Percentiles rank a stretch among this genome's conserved stretches.
phyloP scores from a whole-genome alignment of 2,113 vertebrate species.

The Pituophis catenifer region DNA sequence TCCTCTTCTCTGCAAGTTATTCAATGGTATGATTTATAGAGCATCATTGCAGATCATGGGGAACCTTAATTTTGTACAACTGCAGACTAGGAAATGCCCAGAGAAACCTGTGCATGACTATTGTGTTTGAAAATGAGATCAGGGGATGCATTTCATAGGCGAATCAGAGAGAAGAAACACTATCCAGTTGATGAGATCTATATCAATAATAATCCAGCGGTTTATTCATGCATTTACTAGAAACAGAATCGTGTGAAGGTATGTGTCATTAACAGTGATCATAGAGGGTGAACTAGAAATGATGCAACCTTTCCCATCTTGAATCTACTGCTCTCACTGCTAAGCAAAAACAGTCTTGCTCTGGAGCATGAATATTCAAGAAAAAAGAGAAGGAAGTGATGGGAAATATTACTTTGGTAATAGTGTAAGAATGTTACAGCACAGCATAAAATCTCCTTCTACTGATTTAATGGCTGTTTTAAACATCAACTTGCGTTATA shows the following conservation, averaged over 20 bases:
- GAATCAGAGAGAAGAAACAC: neutral
- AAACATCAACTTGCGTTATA: neutral
- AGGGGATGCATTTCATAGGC: neutral
- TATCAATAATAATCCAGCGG: neutral
- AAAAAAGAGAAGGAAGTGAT: neutral
- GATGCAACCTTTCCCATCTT: neutral
- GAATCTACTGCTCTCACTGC: neutral
- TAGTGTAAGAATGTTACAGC: neutral
- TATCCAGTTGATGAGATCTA: neutral
- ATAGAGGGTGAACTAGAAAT: neutral
- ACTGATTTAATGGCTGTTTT: neutral
- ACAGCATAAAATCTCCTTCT: neutral
- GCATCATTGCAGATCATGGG: neutral
- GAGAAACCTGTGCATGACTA: neutral
- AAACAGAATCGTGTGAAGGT: neutral
- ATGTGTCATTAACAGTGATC: neutral
- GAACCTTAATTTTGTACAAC: neutral
- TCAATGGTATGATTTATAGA: neutral
- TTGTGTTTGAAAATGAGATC: neutral
- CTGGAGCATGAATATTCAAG: neutral
- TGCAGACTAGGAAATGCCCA: neutral
- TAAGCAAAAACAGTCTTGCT: neutral
- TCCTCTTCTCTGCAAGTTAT: neutral
- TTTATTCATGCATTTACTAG: neutral
- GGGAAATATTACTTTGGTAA: constrained; percentile 24